A percentile compares a stretch with the other conserved stretches of the same genome.
Conservation (phyloP, 2,888 invertebrate species). For the Dione juno region DNA sequence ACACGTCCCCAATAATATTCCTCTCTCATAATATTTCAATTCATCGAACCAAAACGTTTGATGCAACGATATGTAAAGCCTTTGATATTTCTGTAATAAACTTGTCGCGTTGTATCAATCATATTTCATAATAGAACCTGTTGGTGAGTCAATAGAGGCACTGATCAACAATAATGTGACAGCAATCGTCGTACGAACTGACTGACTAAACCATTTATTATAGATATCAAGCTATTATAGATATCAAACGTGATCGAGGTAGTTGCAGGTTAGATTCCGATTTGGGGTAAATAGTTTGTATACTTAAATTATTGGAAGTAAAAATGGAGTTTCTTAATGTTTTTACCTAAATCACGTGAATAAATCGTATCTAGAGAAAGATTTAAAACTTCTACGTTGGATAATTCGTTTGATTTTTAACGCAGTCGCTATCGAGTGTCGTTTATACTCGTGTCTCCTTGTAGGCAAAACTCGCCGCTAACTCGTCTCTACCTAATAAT, state of each 20-base stretch:
- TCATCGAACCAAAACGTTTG: background rate
- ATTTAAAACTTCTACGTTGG: background rate
- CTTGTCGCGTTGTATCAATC: constrained; percentile 41
- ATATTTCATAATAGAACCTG: constrained; percentile 47
- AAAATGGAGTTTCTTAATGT: too few species aligned
- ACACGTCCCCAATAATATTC: background rate
- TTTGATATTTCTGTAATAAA: constrained; percentile 38
- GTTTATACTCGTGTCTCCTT: background rate
- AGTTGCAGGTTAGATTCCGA: background rate
- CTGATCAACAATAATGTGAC: constrained; percentile 44
- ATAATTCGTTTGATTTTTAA: background rate
- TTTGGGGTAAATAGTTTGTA: too few species aligned
- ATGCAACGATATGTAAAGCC: constrained; percentile 31
- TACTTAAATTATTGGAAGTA: too few species aligned
- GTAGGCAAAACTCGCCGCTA: background rate
- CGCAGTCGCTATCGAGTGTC: constrained; percentile 4
- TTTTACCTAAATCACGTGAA: too few species aligned
- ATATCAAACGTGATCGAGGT: background rate
- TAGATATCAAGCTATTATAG: background rate
- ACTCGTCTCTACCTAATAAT: background rate
- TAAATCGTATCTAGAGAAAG: too few species aligned
- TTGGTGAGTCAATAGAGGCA: constrained; percentile 41
- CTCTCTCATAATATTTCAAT: background rate
- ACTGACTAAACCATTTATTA: constrained; percentile 17
- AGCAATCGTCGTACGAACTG: constrained; percentile 41